Base-by-base conservation (phyloP, 1,140 invertebrate genomes). In the Pectinophora gossypiella region DNA sequence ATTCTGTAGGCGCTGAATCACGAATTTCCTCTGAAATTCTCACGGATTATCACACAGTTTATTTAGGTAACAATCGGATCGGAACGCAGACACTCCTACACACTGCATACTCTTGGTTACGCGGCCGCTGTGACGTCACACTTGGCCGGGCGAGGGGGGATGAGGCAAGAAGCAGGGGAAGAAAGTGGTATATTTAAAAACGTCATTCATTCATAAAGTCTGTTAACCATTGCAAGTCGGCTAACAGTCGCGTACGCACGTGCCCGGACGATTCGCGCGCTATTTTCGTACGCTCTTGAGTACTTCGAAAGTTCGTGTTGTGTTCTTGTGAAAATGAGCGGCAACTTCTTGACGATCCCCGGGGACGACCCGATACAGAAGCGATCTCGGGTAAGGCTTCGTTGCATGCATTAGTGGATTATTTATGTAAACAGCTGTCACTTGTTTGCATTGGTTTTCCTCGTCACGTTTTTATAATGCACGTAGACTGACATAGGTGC, bases 121-220 rank as follows among this genome's bases (percentile, higher is more conserved):
- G 62, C 46, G 46, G n/a, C n/a, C n/a, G 20, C 27, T 32, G 52
- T 66, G 61, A 68, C 75, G 77, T 82, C 76, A 78, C 63, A 22
- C 18, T 27, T 44, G 44, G 46, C 20, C n/a, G n/a, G n/a, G n/a
- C n/a, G n/a, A n/a, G n/a, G n/a, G n/a, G n/a, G n/a, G n/a, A n/a
- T n/a, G n/a, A n/a, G n/a, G n/a, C n/a, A n/a, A n/a, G n/a, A 49
- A 42, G 23, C 13, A 40, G 5, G 42, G 10, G 19, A 12, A 56
- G 54, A 54, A 61, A 55, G 68, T 56, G 52, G 56, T 59, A 62
- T 80, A 82, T 80, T 77, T 78, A 73, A 78, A 73, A 74, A 79
- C 83, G 83, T 86, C 83, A 86, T 64, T 59, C 83, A 86, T 86
- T 86, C 83, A 86, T 83, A 74, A 85, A 69, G 61, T 61, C 46